Percentiles rank a stretch among this genome's conserved stretches.
Evolutionary conservation across 2,888 invertebrate genomes (phyloP).

Genomic region (Charanyca ferruginea): DNA sequence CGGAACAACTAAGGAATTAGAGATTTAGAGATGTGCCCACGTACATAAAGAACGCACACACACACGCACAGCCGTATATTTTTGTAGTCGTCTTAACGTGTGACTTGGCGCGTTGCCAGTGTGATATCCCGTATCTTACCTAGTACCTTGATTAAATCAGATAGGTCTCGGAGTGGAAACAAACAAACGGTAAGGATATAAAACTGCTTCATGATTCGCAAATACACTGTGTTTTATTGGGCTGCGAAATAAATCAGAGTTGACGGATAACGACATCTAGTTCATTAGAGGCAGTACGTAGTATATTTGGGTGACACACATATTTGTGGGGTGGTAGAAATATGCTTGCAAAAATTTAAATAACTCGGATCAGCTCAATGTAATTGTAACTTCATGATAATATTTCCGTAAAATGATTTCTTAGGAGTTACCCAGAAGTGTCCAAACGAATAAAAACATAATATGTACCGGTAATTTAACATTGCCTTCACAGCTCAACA

Average conservation of each 20-base stretch:
- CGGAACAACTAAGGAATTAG: slow-evolving; percentile 51
- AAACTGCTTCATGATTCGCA: slow-evolving; percentile 70
- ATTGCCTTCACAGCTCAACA: too few species aligned
- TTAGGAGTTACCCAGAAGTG: background rate
- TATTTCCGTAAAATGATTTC: background rate
- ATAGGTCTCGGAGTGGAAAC: slow-evolving; percentile 66
- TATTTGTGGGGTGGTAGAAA: slow-evolving; percentile 8
- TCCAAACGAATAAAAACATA: too few species aligned
- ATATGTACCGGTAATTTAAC: too few species aligned
- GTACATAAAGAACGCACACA: slow-evolving; percentile 13
- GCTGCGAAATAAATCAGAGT: slow-evolving; percentile 58
- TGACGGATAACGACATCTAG: slow-evolving; percentile 56
- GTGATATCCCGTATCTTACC: slow-evolving; percentile 61
- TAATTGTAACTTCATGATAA: background rate
- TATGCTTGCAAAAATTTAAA: background rate
- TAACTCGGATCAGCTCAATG: background rate
- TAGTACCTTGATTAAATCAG: slow-evolving; percentile 78
- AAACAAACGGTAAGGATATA: slow-evolving; percentile 76
- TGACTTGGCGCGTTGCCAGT: slow-evolving; percentile 80
- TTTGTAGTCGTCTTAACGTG: slow-evolving; percentile 72
- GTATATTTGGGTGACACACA: slow-evolving; percentile 4
- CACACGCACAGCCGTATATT: slow-evolving; percentile 57
- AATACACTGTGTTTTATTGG: slow-evolving; percentile 64
- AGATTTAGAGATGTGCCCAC: slow-evolving; percentile 36
- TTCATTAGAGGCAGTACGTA: slow-evolving; percentile 50